phyloP scores from a whole-genome alignment of 2,888 invertebrate species.

The Thecophora atra region DNA sequence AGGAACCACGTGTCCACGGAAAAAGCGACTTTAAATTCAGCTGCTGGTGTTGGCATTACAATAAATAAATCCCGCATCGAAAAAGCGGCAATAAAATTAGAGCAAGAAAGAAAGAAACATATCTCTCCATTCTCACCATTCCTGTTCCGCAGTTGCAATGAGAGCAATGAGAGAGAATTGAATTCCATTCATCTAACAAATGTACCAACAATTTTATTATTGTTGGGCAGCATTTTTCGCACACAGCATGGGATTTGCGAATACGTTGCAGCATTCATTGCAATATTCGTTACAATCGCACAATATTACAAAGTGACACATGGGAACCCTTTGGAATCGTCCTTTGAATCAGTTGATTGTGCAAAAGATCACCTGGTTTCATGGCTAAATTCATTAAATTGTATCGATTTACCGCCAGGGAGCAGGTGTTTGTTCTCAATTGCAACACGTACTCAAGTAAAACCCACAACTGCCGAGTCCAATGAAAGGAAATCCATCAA shows the following conservation, averaged over 20 bases:
- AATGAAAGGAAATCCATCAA: constrained; percentile 27
- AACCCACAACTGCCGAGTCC: constrained; percentile 29
- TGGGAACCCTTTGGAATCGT: background rate
- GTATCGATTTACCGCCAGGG: background rate
- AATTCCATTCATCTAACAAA: background rate
- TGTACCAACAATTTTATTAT: constrained; percentile 1
- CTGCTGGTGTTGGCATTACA: background rate
- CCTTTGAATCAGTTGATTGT: constrained; percentile 6
- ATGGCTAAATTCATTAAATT: constrained; percentile 26
- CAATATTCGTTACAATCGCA: constrained; percentile 7
- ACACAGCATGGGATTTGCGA: constrained; percentile 27
- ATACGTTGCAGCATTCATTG: constrained; percentile 11
- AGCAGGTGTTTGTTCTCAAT: constrained; percentile 35
- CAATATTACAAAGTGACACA: background rate
- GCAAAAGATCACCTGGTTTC: constrained; percentile 36
- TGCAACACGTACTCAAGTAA: constrained; percentile 20
- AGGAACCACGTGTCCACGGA: constrained; percentile 5
- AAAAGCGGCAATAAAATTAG: background rate
- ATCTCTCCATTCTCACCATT: background rate
- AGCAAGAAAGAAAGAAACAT: too few species aligned
- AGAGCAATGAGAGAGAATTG: background rate
- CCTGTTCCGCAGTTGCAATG: too few species aligned
- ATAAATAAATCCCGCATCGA: background rate
- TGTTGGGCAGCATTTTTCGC: background rate
- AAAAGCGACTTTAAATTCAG: constrained; percentile 4